Conservation (phyloP, 2,888 invertebrate genomes). For the Pachymerium ferrugineum region DNA sequence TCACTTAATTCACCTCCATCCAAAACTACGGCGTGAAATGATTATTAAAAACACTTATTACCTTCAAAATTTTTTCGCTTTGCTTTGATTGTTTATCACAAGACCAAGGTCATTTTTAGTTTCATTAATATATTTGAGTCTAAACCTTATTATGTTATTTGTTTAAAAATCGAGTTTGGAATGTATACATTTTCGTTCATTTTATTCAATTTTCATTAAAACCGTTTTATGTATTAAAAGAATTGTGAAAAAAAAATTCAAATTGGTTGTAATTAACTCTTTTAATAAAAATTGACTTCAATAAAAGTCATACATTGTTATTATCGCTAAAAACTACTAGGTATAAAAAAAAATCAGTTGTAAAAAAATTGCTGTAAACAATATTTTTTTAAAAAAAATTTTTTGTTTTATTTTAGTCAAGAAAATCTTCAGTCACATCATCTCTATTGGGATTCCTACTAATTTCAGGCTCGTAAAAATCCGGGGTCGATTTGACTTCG, state of each 20-base stretch:
- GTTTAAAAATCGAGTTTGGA: no score
- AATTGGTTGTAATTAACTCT: no score
- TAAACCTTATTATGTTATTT: no score
- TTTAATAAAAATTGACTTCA: no score
- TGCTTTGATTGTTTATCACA: not conserved
- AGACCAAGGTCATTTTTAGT: not conserved
- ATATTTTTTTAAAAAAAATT: no score
- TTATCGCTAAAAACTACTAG: no score
- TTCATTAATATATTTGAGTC: not conserved
- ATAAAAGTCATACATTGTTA: no score
- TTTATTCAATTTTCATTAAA: not conserved
- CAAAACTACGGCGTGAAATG: not conserved
- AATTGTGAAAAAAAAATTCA: no score
- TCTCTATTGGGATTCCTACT: not conserved
- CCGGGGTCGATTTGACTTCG: slow-evolving; percentile 69
- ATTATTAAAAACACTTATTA: not conserved
- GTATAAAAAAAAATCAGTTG: not conserved
- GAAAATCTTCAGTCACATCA: not conserved
- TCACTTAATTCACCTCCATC: not conserved
- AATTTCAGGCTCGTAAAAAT: slow-evolving; percentile 69
- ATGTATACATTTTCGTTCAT: not conserved
- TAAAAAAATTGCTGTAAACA: no score
- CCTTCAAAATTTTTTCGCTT: not conserved
- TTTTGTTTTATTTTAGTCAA: not conserved
- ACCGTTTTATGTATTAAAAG: no score